Evolutionary conservation across 2,888 invertebrate species (phyloP), one percentile per base, ranked within the genome.

Genomic region (Ditylenchus weischeri): DNA sequence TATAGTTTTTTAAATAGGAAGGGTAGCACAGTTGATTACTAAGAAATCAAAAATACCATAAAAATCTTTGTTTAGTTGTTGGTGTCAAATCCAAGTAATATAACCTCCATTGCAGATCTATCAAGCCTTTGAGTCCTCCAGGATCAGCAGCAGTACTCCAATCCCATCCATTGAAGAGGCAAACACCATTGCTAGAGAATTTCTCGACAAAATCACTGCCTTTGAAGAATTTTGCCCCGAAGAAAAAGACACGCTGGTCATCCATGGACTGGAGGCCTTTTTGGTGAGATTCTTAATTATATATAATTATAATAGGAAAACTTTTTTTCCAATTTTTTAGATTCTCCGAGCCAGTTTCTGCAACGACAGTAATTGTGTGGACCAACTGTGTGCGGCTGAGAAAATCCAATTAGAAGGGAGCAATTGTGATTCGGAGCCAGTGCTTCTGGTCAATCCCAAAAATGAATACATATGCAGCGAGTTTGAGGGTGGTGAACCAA

Each of bases 181-280:
- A 11, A 54, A 54, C 13, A 54, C 23, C 7, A 29, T 29, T 29
- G 57, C 57, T 13, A 23, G 57, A 7, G 29, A 29, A 15, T 54
- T 54, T 18, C 23, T 54, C 23, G 57, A 54, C 29, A 23, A 54
- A 54, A 54, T 54, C 57, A 54, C 57, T 23, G 57, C 18, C 29
- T 54, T 10, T 10, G 18, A 54, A 2, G 23, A 54, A 18, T 54
- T 54, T 54, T 29, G 13, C 2, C 13, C 23, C 11, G 23, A 29
- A 1, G 29, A 54, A 23, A 54, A 54, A 54, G 57, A 54, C 23
- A 23, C 13, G 10, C 18, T 54, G 23, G 57, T 54, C 10, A 29
- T 15, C 57, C 23, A 23, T 29, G 29, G 29, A 13, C 7, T 54
- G 23, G 57, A 54, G 18, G 57, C 57, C 23, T 54, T 54, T 54